Evolutionary conservation across 2,797 vertebrate species (phyloP), one percentile per base, ranked within the genome.

Genomic region (Sebastiscus albofasciatus): DNA sequence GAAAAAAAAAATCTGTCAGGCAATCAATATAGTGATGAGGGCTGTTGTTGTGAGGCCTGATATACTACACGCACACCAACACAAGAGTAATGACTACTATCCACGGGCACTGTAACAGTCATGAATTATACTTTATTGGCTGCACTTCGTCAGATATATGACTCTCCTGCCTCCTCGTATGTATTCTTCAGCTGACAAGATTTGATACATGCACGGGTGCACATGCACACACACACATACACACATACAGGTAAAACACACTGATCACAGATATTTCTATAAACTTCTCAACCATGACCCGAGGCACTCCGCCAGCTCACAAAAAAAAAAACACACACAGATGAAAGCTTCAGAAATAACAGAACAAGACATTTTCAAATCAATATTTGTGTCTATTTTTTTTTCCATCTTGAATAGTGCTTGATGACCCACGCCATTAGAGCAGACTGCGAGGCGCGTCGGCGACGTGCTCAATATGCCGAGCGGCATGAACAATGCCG

Each of bases 41-140:
- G 91, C 83, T 92, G 93, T 93, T 93, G 90, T 94, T 94, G 83
- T 83, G 92, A 91, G 86, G 88, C 76, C 89, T 91, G 91, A 94
- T 92, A 90, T 91, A 93, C 87, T 77, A 85, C 86, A 75, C 4
- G 67, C 82, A 81, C 91, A 85, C 77, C 88, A 92, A 89, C 94
- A 91, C 87, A 93, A 93, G 92, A 95, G 91, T 93, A 93, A 95
- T 93, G 93, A 90, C 90, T 91, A 76, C 90, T 70, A 92, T 94
- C 93, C 91, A 91, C 60, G 14, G 90, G 74, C 92, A 90, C 90
- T 86, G 93, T 93, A 94, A 93, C 88, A 87, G 73, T 88, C 91
- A 92, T 95, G 92, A 94, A 94, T 95, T 94, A 91, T 90, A 90
- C 92, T 93, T 94, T 95, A 94, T 94, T 94, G 93, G 91, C 89